Conservation (phyloP, 1,140 invertebrate species). For the Ladona fulva region DNA sequence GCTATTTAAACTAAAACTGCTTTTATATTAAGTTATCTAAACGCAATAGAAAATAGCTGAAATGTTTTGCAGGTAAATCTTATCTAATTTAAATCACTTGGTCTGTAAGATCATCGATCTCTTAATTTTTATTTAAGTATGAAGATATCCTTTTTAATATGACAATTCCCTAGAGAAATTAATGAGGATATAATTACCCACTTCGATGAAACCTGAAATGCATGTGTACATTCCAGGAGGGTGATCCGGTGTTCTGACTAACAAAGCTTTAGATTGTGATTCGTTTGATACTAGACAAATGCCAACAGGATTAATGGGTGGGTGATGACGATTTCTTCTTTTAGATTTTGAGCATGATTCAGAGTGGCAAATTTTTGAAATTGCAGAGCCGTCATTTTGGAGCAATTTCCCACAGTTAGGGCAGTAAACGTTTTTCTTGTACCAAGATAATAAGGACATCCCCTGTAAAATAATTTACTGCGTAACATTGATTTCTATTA, state of each 20-base stretch:
- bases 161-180: too few relatives aligned
- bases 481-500: too few relatives aligned
- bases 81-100: too few relatives aligned
- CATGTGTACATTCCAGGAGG: constrained; percentile 46
- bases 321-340: constrained; percentile 25
- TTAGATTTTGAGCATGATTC: not conserved
- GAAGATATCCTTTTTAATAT: too few relatives aligned
- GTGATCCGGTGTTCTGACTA: constrained; percentile 42
- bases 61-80: too few relatives aligned
- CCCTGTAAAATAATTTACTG: not conserved
- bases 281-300: constrained; percentile 44
- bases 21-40: too few relatives aligned
- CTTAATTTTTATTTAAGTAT: too few relatives aligned
- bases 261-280: constrained; percentile 37
- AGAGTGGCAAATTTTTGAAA: not conserved
- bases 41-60: too few relatives aligned
- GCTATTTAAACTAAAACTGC: too few relatives aligned
- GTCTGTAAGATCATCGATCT: too few relatives aligned
- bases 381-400: not conserved
- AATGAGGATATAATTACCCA: constrained; percentile 32
- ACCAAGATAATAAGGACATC: not conserved
- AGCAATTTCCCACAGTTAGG: not conserved
- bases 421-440: not conserved
- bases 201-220: constrained; percentile 49
- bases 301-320: constrained; percentile 40